Percentiles rank a stretch among this genome's conserved stretches.
These are phyloP conservation scores for Herpailurus yagouaroundi DNA, from an alignment of 2,113 vertebrate genomes.

Conservation along the genomic window DNA sequence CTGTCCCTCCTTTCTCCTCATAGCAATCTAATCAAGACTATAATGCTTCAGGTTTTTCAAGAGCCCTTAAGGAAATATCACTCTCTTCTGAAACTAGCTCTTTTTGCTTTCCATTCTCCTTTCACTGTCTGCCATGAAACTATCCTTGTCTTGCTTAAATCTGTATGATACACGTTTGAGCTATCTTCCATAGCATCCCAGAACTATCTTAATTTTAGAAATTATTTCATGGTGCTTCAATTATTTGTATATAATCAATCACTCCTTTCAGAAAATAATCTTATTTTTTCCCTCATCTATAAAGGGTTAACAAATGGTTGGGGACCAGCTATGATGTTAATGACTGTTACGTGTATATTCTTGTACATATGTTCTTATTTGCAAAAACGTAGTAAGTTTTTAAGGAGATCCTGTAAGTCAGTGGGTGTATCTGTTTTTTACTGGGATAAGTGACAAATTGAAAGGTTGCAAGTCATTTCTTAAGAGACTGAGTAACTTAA, in stretches of 20 bases:
- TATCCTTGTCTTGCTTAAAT: neutral
- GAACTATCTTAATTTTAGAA: neutral
- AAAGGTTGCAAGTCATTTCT: neutral
- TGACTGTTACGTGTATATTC: neutral
- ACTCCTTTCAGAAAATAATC: neutral
- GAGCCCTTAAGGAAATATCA: neutral
- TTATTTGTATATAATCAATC: neutral
- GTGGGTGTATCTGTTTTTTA: neutral
- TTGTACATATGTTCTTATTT: neutral
- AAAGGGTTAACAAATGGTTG: neutral
- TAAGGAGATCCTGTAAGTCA: neutral
- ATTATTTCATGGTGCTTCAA: neutral
- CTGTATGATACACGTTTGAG: neutral
- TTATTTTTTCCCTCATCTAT: neutral
- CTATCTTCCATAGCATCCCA: neutral
- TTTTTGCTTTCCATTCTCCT: neutral
- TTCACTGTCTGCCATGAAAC: neutral
- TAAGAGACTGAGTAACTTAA: neutral
- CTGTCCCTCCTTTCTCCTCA: neutral
- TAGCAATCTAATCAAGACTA: neutral
- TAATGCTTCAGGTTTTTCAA: neutral
- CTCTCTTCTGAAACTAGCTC: neutral
- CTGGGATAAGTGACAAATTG: neutral
- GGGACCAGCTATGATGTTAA: neutral
- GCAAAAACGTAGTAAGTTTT: neutral